A percentile compares a stretch with the other conserved stretches of the same genome.
phyloP scores from a whole-genome alignment of 2,113 vertebrate genomes.

The Tetrax tetrax region DNA sequence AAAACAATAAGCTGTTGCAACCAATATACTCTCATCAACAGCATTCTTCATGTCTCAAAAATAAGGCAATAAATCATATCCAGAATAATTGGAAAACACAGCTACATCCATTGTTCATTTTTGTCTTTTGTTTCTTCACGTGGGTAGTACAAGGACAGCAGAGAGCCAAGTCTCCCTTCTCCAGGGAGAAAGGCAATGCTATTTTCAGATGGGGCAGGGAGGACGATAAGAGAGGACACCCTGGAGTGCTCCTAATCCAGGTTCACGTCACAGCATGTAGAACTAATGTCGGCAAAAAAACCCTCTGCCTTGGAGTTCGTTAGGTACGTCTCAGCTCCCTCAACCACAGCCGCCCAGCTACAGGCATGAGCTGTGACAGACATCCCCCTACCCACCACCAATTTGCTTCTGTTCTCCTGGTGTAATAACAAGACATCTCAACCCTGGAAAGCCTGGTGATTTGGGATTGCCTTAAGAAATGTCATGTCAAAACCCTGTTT shows the following conservation, averaged over 20 bases:
- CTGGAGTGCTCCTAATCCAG: not conserved
- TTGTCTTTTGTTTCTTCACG: not conserved
- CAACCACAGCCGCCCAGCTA: not conserved
- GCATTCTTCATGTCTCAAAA: not conserved
- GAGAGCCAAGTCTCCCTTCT: not conserved
- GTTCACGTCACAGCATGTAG: not conserved
- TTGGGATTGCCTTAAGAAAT: not conserved
- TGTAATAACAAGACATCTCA: not conserved
- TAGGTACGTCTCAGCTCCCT: not conserved
- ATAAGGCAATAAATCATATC: slow-evolving; percentile 18
- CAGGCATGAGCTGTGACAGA: not conserved
- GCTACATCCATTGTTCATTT: not conserved
- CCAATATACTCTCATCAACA: not conserved
- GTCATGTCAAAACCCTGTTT: rapidly evolving
- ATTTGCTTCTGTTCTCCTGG: not conserved
- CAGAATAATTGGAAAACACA: not conserved
- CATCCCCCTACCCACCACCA: not conserved
- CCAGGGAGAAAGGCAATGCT: not conserved
- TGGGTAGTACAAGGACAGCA: not conserved
- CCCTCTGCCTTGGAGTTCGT: not conserved
- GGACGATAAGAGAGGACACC: not conserved
- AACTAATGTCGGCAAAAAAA: not conserved
- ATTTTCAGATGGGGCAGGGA: not conserved
- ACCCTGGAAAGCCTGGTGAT: not conserved
- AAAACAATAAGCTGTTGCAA: slow-evolving; percentile 29